These are phyloP conservation scores for Butorides virescens DNA, from an alignment of 2,113 vertebrate genomes.

Conservation along the genomic window DNA sequence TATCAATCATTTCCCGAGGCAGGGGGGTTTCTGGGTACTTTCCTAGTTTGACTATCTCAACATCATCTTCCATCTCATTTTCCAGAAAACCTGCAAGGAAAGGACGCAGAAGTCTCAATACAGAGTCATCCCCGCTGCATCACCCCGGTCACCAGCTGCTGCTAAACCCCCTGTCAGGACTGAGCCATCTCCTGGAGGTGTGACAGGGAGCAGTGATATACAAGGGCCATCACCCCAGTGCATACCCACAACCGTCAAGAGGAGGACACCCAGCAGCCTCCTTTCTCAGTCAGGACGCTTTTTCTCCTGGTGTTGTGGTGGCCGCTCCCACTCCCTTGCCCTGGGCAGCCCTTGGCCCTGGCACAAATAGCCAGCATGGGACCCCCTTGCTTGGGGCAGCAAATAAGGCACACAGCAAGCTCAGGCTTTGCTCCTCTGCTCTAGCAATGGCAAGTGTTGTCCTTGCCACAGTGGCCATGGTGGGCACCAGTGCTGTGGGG, in stretches of 20 bases:
- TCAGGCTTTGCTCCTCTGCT: not conserved
- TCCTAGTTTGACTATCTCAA: conserved; percentile 45
- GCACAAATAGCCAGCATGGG: not conserved
- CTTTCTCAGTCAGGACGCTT: not conserved
- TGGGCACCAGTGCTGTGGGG: rapidly evolving
- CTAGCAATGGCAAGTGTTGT: not conserved
- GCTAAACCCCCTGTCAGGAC: not conserved
- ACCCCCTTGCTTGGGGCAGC: not conserved
- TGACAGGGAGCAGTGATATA: not conserved
- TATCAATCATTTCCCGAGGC: conserved; percentile 79
- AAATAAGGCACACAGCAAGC: not conserved
- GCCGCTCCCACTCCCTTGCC: not conserved
- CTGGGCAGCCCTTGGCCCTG: not conserved
- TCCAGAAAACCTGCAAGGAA: conserved; percentile 77
- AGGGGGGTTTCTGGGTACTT: conserved; percentile 73
- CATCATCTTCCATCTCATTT: conserved; percentile 74
- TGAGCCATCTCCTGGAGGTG: not conserved
- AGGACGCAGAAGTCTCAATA: not conserved
- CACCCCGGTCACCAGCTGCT: not conserved
- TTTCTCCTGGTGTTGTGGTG: not conserved
- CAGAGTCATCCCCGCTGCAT: not conserved
- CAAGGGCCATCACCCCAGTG: no score
- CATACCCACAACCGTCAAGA: not conserved
- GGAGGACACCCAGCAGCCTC: not conserved
- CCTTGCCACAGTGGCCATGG: not conserved